phyloP scores from a whole-genome alignment of 2,888 invertebrate species.

The Shargacucullia verbasci region DNA sequence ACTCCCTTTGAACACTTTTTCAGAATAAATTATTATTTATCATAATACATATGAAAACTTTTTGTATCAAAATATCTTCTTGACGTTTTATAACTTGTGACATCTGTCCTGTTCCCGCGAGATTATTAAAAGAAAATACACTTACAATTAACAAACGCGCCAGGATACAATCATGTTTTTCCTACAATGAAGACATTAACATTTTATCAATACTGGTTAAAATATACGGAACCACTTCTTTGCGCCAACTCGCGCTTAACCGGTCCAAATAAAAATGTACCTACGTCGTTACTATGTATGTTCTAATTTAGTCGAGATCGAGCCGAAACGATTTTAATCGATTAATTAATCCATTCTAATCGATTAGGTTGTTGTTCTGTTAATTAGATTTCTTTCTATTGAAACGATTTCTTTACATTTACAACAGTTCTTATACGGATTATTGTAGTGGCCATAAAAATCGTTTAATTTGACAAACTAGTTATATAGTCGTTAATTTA shows the following conservation, averaged over 20 bases:
- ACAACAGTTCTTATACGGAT: slow-evolving; percentile 53
- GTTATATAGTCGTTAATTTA: slow-evolving; percentile 40
- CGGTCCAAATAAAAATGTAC: slow-evolving; percentile 55
- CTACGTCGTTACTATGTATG: slow-evolving; percentile 62
- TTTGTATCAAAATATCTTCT: neutral
- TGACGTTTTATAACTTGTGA: neutral
- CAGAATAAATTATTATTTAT: too few relatives aligned
- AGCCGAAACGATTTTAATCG: slow-evolving; percentile 67
- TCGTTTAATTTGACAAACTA: slow-evolving; percentile 50
- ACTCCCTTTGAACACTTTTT: too few relatives aligned
- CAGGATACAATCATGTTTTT: slow-evolving; percentile 37
- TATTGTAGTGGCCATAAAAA: slow-evolving; percentile 45
- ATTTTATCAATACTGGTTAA: slow-evolving; percentile 35
- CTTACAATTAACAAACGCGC: slow-evolving; percentile 35
- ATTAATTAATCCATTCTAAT: slow-evolving; percentile 67
- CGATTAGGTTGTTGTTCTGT: slow-evolving; percentile 70
- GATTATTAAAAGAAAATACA: slow-evolving; percentile 15
- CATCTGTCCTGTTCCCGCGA: neutral
- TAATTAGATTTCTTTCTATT: slow-evolving; percentile 72
- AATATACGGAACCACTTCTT: slow-evolving; percentile 55
- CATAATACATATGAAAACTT: too few relatives aligned
- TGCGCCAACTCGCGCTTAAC: slow-evolving; percentile 35
- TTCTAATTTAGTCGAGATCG: slow-evolving; percentile 72
- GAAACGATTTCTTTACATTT: slow-evolving; percentile 62
- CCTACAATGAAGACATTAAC: slow-evolving; percentile 49